Evolutionary conservation across 1,140 invertebrate species (phyloP).

Genomic region (Oncopodura yosiiana): DNA sequence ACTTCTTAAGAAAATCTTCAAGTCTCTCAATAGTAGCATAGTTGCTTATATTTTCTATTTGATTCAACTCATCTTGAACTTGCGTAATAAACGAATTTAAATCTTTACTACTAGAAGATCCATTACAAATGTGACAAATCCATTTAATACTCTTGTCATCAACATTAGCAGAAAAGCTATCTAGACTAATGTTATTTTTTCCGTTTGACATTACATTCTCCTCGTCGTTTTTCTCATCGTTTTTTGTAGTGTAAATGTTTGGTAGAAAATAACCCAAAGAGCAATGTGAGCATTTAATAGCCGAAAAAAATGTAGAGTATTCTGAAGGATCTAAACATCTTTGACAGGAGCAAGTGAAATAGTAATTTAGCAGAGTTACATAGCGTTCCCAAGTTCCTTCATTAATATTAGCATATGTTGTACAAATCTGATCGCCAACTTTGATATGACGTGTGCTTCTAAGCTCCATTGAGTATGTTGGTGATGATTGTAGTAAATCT

Average conservation of each 20-base stretch:
- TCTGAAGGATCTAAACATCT: slow-evolving; percentile 65
- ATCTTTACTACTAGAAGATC: slow-evolving; percentile 1
- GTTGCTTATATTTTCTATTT: not conserved
- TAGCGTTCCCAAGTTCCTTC: slow-evolving; percentile 55
- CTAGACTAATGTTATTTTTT: too few species aligned
- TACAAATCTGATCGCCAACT: slow-evolving; percentile 18
- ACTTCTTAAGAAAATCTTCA: slow-evolving; percentile 48
- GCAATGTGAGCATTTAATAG: slow-evolving; percentile 52
- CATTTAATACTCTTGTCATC: slow-evolving; percentile 37
- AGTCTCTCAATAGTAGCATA: slow-evolving; percentile 32
- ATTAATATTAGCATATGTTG: slow-evolving; percentile 22
- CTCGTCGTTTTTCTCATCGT: too few species aligned
- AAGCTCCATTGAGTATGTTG: slow-evolving; percentile 18
- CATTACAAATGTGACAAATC: slow-evolving; percentile 18
- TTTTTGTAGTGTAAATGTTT: too few species aligned
- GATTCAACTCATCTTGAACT: slow-evolving; percentile 7
- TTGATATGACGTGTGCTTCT: slow-evolving; percentile 7
- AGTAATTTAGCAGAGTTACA: slow-evolving; percentile 60
- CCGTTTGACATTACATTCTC: too few species aligned
- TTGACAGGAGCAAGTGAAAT: slow-evolving; percentile 60
- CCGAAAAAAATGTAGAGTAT: slow-evolving; percentile 59
- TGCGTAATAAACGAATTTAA: too few species aligned
- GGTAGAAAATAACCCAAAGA: slow-evolving; percentile 44
- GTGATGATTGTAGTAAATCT: not conserved
- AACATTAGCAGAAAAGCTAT: too few species aligned